A percentile compares a stretch with the other conserved stretches of the same genome.
Evolutionary conservation across 2,888 invertebrate species (phyloP).

Genomic region (Gastracanthus pulcherrimus): DNA sequence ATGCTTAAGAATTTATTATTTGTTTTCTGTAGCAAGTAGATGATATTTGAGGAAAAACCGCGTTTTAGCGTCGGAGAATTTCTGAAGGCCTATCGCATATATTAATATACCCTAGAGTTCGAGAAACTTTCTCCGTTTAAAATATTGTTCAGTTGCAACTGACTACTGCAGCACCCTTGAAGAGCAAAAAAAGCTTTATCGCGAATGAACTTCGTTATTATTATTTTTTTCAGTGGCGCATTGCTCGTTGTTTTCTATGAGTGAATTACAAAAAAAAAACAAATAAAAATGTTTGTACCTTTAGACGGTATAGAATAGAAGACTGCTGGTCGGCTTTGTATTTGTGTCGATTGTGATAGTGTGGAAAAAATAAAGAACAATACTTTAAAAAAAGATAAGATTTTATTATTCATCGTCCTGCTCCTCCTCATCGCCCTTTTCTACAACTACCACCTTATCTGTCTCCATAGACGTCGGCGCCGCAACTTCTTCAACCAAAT

Average conservation of each 20-base stretch:
- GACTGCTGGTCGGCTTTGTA: slow-evolving; percentile 63
- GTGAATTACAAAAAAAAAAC: slow-evolving; percentile 48
- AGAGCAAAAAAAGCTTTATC: slow-evolving; percentile 19
- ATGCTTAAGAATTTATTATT: slow-evolving; percentile 53
- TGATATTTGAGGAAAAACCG: slow-evolving; percentile 45
- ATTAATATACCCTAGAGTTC: slow-evolving; percentile 37
- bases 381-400: slow-evolving; percentile 42
- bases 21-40: slow-evolving; percentile 45
- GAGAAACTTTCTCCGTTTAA: slow-evolving; percentile 44
- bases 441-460: background rate
- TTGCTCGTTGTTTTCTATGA: slow-evolving; percentile 57
- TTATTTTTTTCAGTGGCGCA: slow-evolving; percentile 47
- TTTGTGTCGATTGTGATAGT: slow-evolving; percentile 63
- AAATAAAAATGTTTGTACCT: slow-evolving; percentile 52
- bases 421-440: background rate
- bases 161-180: slow-evolving; percentile 14
- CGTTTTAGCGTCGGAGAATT: slow-evolving; percentile 56
- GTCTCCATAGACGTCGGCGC: background rate
- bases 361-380: slow-evolving; percentile 59
- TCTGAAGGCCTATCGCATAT: slow-evolving; percentile 41
- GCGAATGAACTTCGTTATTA: slow-evolving; percentile 5
- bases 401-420: slow-evolving; percentile 22
- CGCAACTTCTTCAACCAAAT: slow-evolving; percentile 68
- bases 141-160: slow-evolving; percentile 33
- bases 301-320: slow-evolving; percentile 62